Base-by-base conservation (phyloP, 2,113 vertebrate genomes). In the Tyrannus savana region DNA sequence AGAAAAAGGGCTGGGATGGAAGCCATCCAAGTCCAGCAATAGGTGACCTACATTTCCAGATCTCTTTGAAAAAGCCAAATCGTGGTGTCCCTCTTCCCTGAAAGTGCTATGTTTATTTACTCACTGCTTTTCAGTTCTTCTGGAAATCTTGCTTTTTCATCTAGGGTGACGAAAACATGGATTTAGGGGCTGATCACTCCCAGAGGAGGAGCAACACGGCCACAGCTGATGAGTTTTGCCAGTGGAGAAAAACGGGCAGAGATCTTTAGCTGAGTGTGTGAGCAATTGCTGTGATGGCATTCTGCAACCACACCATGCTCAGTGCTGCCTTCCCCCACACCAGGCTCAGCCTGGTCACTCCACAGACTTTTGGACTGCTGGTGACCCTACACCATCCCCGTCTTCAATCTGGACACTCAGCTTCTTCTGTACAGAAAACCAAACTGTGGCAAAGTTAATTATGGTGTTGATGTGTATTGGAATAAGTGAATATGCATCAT, bases 41-140 rank as follows among this genome's bases (percentile, higher is more conserved):
- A 52, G 22, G 35, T 68, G 60, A 88, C 75, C 92, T 88, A 92
- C 24, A 56, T 93, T 92, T 81, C 63, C 31, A 87, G 47, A 84
- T 60, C 63, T 77, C 18, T 60, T 8, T 39, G 47, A 60, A 81
- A 81, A 63, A 67, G 5, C 3, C 23, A 49, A 22, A 28, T 67
- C 8, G 58, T 50, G 25, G 24, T 9, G 6, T 25, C 8, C 18
- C 10, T 63, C 5, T 77, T 81, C 39, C 14, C 42, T 58, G 12
- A 21, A 58, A 15, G 6, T 17, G 25, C 18, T 69, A 31, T 28
- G 10, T 35, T 46, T 83, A 35, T 55, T 81, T 7, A 14, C 14
- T 35, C 24, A 56, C 4, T 15, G 4, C 3, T 72, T 41, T 74
- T 60, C 19, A 56, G 8, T 31, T 55, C 31, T 76, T 58, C 52